A percentile compares a stretch with the other conserved stretches of the same genome.
Conservation (phyloP, 2,888 invertebrate genomes). For the Pristionchus fissidentatus region DNA sequence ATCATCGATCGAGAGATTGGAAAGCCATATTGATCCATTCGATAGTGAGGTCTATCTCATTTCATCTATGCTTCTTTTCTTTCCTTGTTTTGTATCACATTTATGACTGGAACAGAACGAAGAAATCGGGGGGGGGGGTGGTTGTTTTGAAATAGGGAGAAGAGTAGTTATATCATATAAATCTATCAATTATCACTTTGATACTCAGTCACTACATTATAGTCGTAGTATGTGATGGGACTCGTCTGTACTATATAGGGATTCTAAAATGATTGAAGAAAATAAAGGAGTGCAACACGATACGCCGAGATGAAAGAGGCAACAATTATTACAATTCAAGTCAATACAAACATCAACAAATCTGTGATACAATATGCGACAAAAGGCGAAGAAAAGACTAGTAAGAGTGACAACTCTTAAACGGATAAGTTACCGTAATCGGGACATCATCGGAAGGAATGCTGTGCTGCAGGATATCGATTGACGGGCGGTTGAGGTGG, state of each 20-base stretch:
- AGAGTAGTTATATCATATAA: conserved; percentile 22
- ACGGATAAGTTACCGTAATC: conserved; percentile 40
- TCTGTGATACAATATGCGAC: conserved; percentile 39
- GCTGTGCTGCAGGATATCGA: neutral
- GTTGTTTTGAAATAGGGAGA: too few relatives aligned
- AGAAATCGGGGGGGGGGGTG: conserved; percentile 15
- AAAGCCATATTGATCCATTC: neutral
- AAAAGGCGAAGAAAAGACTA: neutral
- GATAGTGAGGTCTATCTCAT: neutral
- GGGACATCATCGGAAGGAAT: conserved; percentile 39
- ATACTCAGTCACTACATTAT: conserved; percentile 36
- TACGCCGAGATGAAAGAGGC: conserved; percentile 27
- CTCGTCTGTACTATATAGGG: conserved; percentile 20
- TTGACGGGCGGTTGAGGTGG: neutral
- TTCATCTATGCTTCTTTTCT: conserved; percentile 6
- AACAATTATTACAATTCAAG: conserved; percentile 40
- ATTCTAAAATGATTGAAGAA: conserved; percentile 1
- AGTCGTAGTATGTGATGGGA: conserved; percentile 20
- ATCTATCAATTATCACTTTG: conserved; percentile 28
- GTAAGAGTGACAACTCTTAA: conserved; percentile 23
- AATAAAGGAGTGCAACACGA: conserved; percentile 8
- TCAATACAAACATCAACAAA: conserved; percentile 44
- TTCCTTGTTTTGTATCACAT: conserved; percentile 9
- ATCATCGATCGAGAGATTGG: conserved; percentile 7
- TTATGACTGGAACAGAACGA: conserved; percentile 29